Evolutionary conservation across 2,113 vertebrate genomes (phyloP), one percentile per base, ranked within the genome.

Genomic region (Onychostoma macrolepis): DNA sequence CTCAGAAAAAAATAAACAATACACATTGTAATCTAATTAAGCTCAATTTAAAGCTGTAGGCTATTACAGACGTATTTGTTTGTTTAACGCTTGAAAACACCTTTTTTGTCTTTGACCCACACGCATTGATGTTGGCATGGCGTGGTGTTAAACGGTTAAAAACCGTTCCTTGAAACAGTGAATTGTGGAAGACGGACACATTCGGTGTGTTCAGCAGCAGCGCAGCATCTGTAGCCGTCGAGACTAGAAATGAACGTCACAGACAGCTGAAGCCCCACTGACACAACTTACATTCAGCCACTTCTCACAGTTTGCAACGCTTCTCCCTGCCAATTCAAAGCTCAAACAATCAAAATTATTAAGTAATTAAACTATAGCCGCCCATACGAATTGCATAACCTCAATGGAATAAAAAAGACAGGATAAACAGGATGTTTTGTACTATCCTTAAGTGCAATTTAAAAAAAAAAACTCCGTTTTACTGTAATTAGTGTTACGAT

Each of bases 221-320:
- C 4, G 19, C 43, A 19, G 24, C 83, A 88, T 72, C 77, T 85
- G 83, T 81, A n/a, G n/a, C n/a, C 75, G 21, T 19, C 8, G 4
- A 74, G 9, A 67, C 21, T 17, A 2, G 19, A 9, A 7, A 33
- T 76, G 77, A 81, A 82, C 80, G 58, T 2, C 87, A 80, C 30
- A 24, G 50, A 80, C 83, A 81, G 38, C 28, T 65, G 76, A 80
- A 41, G 33, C 38, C 24, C 28, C 36, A 38, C 0, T 10, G 24
- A 43, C 24, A 85, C 9, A 76, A 33, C 33, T 1, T 33, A 33
- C 33, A 78, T n/a, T 50, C 24, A 36, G 72, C 7, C 38, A 24
- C 36, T 4, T 38, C 8, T 30, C 63, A 13, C 28, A 30, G 9
- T 65, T 30, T 36, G 17, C 67, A 36, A 33, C 5, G 33, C 3